These are phyloP conservation scores for Asbolus verrucosus DNA, from an alignment of 1,140 invertebrate genomes.

Conservation along the genomic window DNA sequence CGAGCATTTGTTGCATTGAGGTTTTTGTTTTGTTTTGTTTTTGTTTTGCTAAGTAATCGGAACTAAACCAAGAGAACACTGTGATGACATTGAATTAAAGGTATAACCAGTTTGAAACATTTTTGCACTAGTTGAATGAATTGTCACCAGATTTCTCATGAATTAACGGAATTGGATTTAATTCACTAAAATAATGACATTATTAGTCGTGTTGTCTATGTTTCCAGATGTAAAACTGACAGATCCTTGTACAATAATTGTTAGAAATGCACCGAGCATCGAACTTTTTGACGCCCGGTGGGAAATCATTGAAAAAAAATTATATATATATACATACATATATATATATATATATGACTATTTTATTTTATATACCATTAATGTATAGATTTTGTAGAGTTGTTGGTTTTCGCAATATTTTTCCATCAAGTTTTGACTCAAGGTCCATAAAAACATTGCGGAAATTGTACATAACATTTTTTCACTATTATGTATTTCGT, in stretches of 20 bases:
- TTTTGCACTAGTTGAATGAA: constrained; percentile 48
- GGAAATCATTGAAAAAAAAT: constrained; percentile 32
- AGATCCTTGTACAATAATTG: constrained; percentile 50
- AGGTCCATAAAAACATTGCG: constrained; percentile 38
- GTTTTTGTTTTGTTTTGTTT: constrained; percentile 18
- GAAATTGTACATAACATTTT: constrained; percentile 46
- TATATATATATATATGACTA: too few relatives aligned
- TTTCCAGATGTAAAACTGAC: constrained; percentile 44
- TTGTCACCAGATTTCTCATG: constrained; percentile 12
- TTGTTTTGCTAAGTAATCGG: constrained; percentile 15
- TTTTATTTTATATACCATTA: constrained; percentile 51
- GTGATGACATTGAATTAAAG: constrained; percentile 46
- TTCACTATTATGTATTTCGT: constrained; percentile 47
- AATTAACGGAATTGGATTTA: constrained; percentile 26
- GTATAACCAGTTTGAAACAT: constrained; percentile 39
- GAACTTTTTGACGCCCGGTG: too few relatives aligned
- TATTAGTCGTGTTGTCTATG: constrained; percentile 44
- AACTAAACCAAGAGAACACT: constrained; percentile 36
- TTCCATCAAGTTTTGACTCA: constrained; percentile 6
- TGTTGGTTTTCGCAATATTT: constrained; percentile 42
- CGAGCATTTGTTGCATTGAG: constrained; percentile 16
- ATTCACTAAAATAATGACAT: constrained; percentile 17
- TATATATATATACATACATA: too few relatives aligned
- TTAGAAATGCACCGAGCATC: constrained; percentile 29
- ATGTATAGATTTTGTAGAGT: constrained; percentile 44